These are phyloP conservation scores for Diglossa cyanea DNA, from an alignment of 2,797 vertebrate genomes.

Conservation along the genomic window DNA sequence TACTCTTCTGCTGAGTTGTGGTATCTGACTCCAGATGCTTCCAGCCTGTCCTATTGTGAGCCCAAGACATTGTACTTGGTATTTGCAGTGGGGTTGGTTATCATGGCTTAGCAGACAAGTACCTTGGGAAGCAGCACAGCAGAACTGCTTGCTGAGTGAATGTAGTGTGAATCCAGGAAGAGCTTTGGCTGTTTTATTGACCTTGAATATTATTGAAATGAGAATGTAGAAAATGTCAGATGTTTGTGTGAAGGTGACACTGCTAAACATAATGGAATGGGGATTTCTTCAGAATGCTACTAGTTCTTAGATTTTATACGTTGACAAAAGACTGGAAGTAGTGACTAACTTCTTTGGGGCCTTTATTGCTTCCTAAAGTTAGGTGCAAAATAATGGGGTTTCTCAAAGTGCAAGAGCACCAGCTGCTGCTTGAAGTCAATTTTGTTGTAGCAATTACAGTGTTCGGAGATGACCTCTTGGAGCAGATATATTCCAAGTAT, in stretches of 20 bases:
- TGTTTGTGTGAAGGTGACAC: background rate
- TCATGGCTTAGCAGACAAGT: background rate
- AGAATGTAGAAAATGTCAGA: background rate
- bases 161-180: background rate
- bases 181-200: background rate
- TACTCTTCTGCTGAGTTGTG: background rate
- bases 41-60: background rate
- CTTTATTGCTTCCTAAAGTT: background rate
- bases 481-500: background rate
- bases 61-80: background rate
- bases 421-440: background rate
- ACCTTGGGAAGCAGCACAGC: background rate
- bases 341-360: background rate
- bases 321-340: background rate
- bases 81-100: background rate
- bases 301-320: background rate
- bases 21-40: background rate
- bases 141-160: background rate
- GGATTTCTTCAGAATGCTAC: background rate
- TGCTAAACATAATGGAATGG: background rate
- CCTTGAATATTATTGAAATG: background rate
- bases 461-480: background rate
- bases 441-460: background rate
- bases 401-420: background rate
- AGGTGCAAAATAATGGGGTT: background rate